Evolutionary conservation across 2,888 invertebrate species (phyloP).

Genomic region (Ochlodes sylvanus): DNA sequence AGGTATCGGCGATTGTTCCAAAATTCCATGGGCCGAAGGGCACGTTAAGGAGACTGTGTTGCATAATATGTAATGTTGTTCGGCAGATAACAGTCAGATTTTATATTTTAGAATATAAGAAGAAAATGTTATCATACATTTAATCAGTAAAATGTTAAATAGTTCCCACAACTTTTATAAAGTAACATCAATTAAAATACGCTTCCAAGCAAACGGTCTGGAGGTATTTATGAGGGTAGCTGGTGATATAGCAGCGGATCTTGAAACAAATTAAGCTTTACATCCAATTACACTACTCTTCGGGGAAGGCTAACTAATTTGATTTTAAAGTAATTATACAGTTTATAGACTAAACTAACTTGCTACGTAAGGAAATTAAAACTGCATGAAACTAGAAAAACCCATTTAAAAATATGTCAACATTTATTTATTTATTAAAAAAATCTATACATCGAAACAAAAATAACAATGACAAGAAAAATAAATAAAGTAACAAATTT

Average conservation of each 20-base stretch:
- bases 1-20: no score
- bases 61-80: no score
- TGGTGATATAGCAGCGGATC: constrained; percentile 33
- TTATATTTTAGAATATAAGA: no score
- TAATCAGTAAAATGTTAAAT: not conserved
- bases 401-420: no score
- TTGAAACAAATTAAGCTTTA: constrained; percentile 36
- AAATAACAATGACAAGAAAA: no score
- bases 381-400: not conserved
- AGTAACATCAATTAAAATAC: constrained; percentile 36
- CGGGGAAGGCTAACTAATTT: constrained; percentile 31
- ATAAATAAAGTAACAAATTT: no score
- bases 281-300: constrained; percentile 35
- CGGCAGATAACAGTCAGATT: no score
- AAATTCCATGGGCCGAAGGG: no score
- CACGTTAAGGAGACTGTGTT: no score
- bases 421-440: no score
- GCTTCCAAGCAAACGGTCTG: constrained; percentile 31
- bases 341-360: not conserved
- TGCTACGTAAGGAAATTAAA: not conserved
- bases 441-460: no score
- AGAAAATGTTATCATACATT: no score
- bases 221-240: constrained; percentile 37
- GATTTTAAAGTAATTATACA: constrained; percentile 21
- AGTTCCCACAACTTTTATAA: constrained; percentile 18